A percentile compares a stretch with the other conserved stretches of the same genome.
These are phyloP conservation scores for Hoplias malabaricus DNA, from an alignment of 2,113 vertebrate species.

Conservation along the genomic window DNA sequence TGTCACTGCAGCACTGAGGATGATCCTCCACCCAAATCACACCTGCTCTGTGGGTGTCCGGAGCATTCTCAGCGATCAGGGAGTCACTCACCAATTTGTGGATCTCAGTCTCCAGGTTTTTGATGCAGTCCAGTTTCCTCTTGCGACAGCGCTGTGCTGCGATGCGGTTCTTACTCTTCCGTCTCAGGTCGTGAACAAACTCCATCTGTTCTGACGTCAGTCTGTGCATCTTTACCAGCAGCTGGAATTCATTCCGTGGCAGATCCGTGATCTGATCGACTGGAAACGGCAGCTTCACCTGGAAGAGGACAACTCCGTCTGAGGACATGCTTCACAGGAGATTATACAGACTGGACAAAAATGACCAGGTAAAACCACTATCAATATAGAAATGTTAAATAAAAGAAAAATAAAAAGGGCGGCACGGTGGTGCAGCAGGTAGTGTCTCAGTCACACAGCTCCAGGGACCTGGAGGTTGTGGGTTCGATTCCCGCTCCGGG, in stretches of 20 bases:
- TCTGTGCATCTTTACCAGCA: constrained; percentile 97
- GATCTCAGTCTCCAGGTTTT: constrained; percentile 93
- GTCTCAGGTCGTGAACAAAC: constrained; percentile 90
- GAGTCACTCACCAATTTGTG: constrained; percentile 80
- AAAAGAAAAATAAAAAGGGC: too few relatives aligned
- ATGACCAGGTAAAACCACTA: too few relatives aligned
- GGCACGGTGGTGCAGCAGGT: too few relatives aligned
- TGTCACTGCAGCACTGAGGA: too few relatives aligned
- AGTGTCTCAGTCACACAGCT: too few relatives aligned
- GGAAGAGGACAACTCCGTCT: constrained; percentile 56
- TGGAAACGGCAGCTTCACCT: constrained; percentile 95
- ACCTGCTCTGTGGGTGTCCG: too few relatives aligned
- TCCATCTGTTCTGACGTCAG: constrained; percentile 93
- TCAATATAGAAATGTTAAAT: not conserved
- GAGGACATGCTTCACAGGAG: not conserved
- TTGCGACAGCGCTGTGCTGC: constrained; percentile 95
- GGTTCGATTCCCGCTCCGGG: too few relatives aligned
- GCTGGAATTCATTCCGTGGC: constrained; percentile 96
- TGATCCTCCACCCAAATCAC: too few relatives aligned
- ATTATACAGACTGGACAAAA: too few relatives aligned
- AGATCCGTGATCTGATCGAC: constrained; percentile 96
- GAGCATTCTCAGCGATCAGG: not conserved
- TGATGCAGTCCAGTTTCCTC: constrained; percentile 96
- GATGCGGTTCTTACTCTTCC: constrained; percentile 94
- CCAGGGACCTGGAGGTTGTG: too few relatives aligned